Conservation (phyloP, 2,113 vertebrate species). For the Ursus arctos region DNA sequence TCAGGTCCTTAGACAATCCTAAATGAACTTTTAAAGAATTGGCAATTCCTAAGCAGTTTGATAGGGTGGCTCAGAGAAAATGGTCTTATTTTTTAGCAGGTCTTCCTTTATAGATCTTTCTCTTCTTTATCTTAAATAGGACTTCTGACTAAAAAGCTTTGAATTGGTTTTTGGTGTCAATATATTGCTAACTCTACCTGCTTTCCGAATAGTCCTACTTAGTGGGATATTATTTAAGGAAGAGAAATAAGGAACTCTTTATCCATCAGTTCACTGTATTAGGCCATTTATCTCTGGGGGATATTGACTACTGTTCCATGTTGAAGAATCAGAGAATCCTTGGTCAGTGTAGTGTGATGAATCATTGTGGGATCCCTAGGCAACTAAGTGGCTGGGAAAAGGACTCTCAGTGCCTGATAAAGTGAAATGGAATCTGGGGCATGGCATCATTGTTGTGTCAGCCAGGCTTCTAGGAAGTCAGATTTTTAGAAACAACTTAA, state of each 20-base stretch:
- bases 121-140: slow-evolving; percentile 12
- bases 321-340: neutral
- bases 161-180: neutral
- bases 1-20: neutral
- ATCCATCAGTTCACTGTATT: neutral
- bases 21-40: slow-evolving; percentile 28
- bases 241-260: neutral
- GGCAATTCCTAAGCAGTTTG: neutral
- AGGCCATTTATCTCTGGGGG: neutral
- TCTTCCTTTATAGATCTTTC: neutral
- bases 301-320: neutral
- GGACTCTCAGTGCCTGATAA: neutral
- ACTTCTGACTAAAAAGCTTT: slow-evolving; percentile 16
- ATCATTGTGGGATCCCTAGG: neutral
- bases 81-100: neutral
- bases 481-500: neutral
- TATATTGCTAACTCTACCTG: neutral
- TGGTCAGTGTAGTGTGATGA: neutral
- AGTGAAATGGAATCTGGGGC: neutral
- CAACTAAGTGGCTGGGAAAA: neutral
- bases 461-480: neutral
- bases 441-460: neutral
- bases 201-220: neutral
- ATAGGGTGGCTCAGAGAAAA: neutral
- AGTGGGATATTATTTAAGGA: neutral